phyloP scores from a whole-genome alignment of 2,797 vertebrate genomes.

The Numenius phaeopus region DNA sequence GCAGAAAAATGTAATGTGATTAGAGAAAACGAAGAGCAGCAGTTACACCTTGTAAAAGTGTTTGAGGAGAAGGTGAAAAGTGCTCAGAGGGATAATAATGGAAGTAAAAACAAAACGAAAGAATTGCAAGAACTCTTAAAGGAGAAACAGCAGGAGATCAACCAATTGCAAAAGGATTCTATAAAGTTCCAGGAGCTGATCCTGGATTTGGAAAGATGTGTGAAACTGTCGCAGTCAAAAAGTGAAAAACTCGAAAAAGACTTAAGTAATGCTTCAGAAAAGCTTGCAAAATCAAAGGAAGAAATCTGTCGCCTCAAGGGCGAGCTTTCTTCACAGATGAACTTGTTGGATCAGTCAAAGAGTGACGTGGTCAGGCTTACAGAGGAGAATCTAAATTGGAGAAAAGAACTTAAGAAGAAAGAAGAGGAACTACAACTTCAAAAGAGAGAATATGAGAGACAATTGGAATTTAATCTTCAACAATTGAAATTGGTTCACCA shows the following conservation, averaged over 20 bases:
- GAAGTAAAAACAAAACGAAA: conserved; percentile 85
- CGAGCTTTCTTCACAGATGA: conserved; percentile 67
- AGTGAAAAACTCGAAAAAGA: conserved; percentile 78
- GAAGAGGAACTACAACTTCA: conserved; percentile 65
- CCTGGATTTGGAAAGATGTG: conserved; percentile 84
- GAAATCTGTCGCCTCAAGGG: conserved; percentile 64
- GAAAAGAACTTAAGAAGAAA: conserved; percentile 68
- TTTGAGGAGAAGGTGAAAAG: conserved; percentile 89
- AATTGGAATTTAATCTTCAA: conserved; percentile 63
- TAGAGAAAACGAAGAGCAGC: conserved; percentile 86
- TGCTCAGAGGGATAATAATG: conserved; percentile 83
- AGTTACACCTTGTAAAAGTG: conserved; percentile 83
- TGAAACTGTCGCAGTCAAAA: conserved; percentile 79
- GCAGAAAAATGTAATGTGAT: conserved; percentile 75
- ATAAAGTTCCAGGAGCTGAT: conserved; percentile 89
- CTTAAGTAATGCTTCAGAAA: conserved; percentile 72
- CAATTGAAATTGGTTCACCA: conserved; percentile 67
- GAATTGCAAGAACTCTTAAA: conserved; percentile 89
- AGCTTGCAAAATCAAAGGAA: conserved; percentile 63
- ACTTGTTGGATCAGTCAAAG: conserved; percentile 75
- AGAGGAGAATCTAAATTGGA: conserved; percentile 80
- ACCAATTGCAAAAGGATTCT: conserved; percentile 88
- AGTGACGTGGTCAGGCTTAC: conserved; percentile 66
- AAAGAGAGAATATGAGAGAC: conserved; percentile 42
- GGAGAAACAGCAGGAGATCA: conserved; percentile 91